Conservation (phyloP, 2,888 invertebrate genomes). For the Pycnomerus fuliginosus region DNA sequence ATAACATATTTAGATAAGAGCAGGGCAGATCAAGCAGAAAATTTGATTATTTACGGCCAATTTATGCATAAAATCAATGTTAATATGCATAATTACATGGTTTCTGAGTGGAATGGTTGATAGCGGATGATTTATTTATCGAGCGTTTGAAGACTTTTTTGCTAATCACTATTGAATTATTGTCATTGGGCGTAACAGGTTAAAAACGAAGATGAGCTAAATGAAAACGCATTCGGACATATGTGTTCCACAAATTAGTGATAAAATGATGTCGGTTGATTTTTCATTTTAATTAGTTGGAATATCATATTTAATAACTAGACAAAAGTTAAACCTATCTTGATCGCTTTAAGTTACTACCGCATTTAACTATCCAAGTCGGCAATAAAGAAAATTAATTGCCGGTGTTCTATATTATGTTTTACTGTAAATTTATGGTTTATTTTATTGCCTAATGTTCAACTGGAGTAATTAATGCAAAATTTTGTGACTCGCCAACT, state of each 20-base stretch:
- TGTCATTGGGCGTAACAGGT: too few relatives aligned
- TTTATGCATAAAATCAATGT: conserved; percentile 27
- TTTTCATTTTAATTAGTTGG: too few relatives aligned
- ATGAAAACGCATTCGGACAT: conserved; percentile 40
- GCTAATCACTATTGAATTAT: too few relatives aligned
- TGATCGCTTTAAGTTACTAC: conserved; percentile 6
- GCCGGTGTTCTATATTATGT: conserved; percentile 11
- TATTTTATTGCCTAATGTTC: conserved; percentile 14
- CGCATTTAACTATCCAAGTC: conserved; percentile 8
- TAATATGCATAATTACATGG: conserved; percentile 23
- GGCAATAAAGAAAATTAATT: conserved; percentile 17
- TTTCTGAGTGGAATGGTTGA: too few relatives aligned
- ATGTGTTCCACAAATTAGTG: too few relatives aligned
- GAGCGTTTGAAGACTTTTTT: too few relatives aligned
- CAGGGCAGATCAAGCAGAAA: conserved; percentile 25
- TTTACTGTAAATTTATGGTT: conserved; percentile 15
- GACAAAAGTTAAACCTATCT: conserved; percentile 4
- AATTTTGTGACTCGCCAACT: not conserved
- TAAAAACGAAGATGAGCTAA: conserved; percentile 27
- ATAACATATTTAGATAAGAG: conserved; percentile 19
- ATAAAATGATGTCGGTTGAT: too few relatives aligned
- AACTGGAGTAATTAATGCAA: conserved; percentile 12
- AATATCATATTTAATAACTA: too few relatives aligned
- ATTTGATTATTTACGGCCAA: conserved; percentile 29
- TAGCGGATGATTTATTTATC: too few relatives aligned